phyloP scores from a whole-genome alignment of 2,113 vertebrate species.

The Cariama cristata region DNA sequence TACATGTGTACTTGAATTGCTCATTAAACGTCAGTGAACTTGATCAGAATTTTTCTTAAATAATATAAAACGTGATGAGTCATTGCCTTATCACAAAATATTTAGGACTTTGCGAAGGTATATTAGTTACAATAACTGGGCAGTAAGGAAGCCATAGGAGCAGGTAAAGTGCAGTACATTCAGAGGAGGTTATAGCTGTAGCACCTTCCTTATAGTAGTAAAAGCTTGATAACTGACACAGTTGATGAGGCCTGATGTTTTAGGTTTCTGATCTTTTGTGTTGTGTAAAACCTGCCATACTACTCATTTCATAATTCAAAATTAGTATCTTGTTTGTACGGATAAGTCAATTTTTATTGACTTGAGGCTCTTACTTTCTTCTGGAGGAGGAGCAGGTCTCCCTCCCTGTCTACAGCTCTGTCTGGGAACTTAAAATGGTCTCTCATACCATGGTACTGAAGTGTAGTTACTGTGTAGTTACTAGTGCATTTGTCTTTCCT shows the following conservation, averaged over 20 bases:
- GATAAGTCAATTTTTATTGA: background rate
- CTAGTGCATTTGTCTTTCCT: background rate
- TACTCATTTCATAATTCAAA: background rate
- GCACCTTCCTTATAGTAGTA: background rate
- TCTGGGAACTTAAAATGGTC: background rate
- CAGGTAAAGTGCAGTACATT: background rate
- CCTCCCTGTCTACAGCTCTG: background rate
- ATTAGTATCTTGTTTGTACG: background rate
- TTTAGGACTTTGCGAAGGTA: background rate
- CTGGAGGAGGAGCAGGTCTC: background rate
- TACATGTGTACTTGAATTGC: background rate
- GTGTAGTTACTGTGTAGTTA: background rate
- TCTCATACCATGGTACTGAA: background rate
- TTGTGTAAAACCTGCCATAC: background rate
- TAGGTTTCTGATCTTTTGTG: background rate
- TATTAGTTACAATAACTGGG: constrained; percentile 23
- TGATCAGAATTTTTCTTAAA: background rate
- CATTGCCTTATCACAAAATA: background rate
- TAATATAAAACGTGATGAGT: background rate
- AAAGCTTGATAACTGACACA: background rate
- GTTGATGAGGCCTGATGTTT: background rate
- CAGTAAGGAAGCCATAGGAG: background rate
- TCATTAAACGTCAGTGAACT: background rate
- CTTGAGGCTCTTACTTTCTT: background rate
- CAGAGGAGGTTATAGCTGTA: background rate